Base-by-base conservation (phyloP, 2,888 invertebrate genomes). In the Papilio protenor region DNA sequence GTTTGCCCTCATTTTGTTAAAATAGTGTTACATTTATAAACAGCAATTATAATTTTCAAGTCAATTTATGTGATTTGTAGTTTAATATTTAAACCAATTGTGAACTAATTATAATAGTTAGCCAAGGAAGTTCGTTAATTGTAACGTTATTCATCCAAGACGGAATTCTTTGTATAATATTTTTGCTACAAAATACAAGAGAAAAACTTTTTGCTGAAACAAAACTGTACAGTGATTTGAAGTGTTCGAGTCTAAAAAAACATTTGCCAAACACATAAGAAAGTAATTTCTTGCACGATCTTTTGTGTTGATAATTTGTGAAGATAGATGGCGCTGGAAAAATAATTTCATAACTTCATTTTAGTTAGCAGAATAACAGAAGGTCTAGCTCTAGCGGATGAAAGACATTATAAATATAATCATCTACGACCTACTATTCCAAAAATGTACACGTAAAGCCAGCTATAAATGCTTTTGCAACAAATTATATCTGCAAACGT, bases 361-460 rank as follows among this genome's bases (percentile, higher is more conserved):
- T 18, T n/a, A 33, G 66, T 66, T n/a, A n/a, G 40, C 33, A 40
- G 18, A 66, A n/a, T n/a, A 66, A 40, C 40, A 66, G 66, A 40
- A 66, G 40, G 40, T 18, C 66, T 66, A 66, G n/a, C 66, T 18
- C 66, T 66, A 66, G 40, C 66, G 66, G 66, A 66, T 40, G 66
- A 66, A 66, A 66, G 40, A 66, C 33, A 66, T 66, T 66, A 66
- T 40, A 66, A 66, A 66, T 11, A 23, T 66, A 66, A 66, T 66
- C 40, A 11, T 40, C 40, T 40, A 66, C 40, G 40, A 66, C 66
- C 66, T 66, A 66, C 33, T 66, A 66, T 40, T 66, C n/a, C 66
- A 66, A 33, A n/a, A 33, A 14, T 66, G n/a, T 18, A 40, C 66
- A 66, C 66, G 66, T 66, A 66, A 66, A 14, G 61, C 40, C 18